Conservation (phyloP, 2,888 invertebrate species). For the Hirtodrosophila alboralis region DNA sequence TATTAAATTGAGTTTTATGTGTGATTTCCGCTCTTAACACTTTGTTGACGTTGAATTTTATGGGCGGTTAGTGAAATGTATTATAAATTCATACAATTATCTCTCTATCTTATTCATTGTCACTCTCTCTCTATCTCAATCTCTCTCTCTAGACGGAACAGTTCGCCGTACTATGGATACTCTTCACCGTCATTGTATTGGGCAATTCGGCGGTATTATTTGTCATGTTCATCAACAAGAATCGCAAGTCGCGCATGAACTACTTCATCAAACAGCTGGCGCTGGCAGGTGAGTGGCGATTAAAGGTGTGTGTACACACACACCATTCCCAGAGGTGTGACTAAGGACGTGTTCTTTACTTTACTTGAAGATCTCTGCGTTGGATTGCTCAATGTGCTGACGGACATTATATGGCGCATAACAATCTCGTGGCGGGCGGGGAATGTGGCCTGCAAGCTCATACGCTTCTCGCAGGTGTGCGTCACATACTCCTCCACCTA, state of each 20-base stretch:
- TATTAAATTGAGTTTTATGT: constrained; percentile 76
- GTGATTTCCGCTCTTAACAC: constrained; percentile 75
- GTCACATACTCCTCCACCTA: constrained; percentile 97
- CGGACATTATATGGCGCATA: constrained; percentile 94
- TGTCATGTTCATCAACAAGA: constrained; percentile 92
- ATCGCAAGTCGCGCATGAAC: constrained; percentile 96
- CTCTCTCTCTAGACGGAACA: constrained; percentile 89
- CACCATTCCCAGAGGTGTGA: neutral
- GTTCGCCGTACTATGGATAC: constrained; percentile 93
- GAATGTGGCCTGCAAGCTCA: constrained; percentile 93
- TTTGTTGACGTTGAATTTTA: constrained; percentile 68
- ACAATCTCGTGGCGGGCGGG: constrained; percentile 96
- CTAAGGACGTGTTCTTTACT: constrained; percentile 4
- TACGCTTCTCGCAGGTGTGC: constrained; percentile 93
- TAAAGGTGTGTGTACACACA: neutral
- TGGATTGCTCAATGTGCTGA: constrained; percentile 93
- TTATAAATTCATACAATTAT: constrained; percentile 35
- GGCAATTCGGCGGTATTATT: constrained; percentile 95
- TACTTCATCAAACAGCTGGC: constrained; percentile 97
- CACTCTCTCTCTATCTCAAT: constrained; percentile 9
- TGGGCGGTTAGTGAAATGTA: constrained; percentile 46
- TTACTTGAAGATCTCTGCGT: constrained; percentile 95
- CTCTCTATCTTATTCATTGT: constrained; percentile 6
- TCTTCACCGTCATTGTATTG: constrained; percentile 93
- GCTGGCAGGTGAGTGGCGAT: constrained; percentile 90